phyloP scores from a whole-genome alignment of 1,140 invertebrate genomes.

The Lucilia sericata region DNA sequence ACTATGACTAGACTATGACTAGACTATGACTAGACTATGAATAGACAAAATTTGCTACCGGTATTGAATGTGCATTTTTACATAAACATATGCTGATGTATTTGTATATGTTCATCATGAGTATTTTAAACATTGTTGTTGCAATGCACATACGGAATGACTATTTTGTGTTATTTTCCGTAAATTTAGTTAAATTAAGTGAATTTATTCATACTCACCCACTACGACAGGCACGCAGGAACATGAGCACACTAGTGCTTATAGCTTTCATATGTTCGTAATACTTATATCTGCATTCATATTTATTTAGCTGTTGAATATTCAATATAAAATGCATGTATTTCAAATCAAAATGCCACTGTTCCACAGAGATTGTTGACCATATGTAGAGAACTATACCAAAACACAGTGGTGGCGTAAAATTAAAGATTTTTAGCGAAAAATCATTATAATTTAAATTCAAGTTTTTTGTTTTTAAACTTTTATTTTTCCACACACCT shows the following conservation, averaged over 20 bases:
- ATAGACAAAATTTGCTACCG: background rate
- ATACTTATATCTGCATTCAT: background rate
- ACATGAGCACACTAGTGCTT: background rate
- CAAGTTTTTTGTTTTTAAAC: no score
- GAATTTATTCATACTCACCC: conserved; percentile 32
- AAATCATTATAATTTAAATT: no score
- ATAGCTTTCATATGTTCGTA: background rate
- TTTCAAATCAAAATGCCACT: background rate
- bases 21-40: background rate
- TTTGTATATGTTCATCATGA: no score
- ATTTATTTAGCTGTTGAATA: conserved; percentile 39
- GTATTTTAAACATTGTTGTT: no score
- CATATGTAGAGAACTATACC: no score
- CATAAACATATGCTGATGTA: no score
- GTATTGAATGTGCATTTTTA: no score
- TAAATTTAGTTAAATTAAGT: conserved; percentile 40
- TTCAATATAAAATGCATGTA: conserved; percentile 13
- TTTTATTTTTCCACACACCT: no score
- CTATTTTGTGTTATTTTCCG: conserved; percentile 24
- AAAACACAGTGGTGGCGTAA: no score
- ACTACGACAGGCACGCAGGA: background rate
- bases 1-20: no score
- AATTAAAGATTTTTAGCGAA: no score
- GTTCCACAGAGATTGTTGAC: background rate
- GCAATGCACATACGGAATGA: background rate